phyloP scores from a whole-genome alignment of 2,888 invertebrate species.

The Ophioninae sp. region DNA sequence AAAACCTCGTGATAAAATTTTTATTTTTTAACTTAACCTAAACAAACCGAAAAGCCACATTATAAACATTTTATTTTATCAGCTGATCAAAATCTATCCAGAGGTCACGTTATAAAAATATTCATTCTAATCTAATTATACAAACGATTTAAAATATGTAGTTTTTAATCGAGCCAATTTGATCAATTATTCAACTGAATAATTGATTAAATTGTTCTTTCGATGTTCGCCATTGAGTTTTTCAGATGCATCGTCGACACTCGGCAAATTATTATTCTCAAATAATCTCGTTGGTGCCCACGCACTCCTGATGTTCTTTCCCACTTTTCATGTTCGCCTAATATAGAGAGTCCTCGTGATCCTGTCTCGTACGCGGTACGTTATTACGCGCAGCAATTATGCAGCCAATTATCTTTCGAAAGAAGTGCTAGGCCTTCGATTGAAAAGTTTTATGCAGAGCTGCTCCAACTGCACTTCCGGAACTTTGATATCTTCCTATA shows the following conservation, averaged over 20 bases:
- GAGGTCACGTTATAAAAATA: too few species aligned
- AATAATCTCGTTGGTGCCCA: background rate
- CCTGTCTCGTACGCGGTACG: constrained; percentile 2
- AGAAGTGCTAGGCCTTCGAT: constrained; percentile 23
- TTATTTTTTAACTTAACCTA: too few species aligned
- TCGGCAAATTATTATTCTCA: background rate
- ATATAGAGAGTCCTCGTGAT: background rate
- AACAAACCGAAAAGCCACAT: too few species aligned
- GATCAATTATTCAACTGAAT: background rate
- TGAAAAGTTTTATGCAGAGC: constrained; percentile 11
- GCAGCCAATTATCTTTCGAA: constrained; percentile 47
- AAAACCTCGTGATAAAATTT: too few species aligned
- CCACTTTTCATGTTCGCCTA: background rate
- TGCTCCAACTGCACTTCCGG: constrained; percentile 14
- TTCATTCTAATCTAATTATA: too few species aligned
- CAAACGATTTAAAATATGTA: too few species aligned
- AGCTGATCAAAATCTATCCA: too few species aligned
- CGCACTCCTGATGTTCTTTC: background rate
- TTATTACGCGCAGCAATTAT: constrained; percentile 51
- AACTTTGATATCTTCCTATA: constrained; percentile 38
- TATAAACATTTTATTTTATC: too few species aligned
- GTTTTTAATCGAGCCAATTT: too few species aligned
- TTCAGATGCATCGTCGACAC: background rate
- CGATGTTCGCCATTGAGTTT: background rate
- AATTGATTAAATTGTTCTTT: background rate